A percentile compares a stretch with the other conserved stretches of the same genome.
These are phyloP conservation scores for Rallus crepitans DNA, from an alignment of 2,797 vertebrate genomes.

Conservation along the genomic window DNA sequence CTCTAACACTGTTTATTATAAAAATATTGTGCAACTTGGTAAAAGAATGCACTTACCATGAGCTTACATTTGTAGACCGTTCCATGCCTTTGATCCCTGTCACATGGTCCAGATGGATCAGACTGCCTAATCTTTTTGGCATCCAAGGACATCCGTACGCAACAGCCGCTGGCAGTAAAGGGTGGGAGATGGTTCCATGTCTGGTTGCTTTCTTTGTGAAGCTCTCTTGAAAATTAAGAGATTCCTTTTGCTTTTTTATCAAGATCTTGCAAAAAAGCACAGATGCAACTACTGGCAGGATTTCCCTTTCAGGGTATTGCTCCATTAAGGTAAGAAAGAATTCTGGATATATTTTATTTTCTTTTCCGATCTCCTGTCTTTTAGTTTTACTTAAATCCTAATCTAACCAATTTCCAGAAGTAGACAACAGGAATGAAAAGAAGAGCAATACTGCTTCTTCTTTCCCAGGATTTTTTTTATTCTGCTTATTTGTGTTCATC, in stretches of 20 bases:
- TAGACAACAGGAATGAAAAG: neutral
- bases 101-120: neutral
- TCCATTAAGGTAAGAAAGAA: neutral
- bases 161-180: neutral
- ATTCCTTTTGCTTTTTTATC: constrained; percentile 48
- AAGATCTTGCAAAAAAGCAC: constrained; percentile 35
- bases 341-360: constrained; percentile 4
- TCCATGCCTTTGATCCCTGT: neutral
- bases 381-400: neutral
- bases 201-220: constrained; percentile 27
- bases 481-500: neutral
- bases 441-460: neutral
- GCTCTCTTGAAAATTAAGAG: constrained; percentile 56
- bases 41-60: constrained; percentile 53
- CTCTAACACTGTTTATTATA: neutral
- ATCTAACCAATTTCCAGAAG: neutral
- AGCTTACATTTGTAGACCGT: constrained; percentile 25
- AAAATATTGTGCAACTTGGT: constrained; percentile 7
- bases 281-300: constrained; percentile 12
- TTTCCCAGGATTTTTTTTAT: neutral
- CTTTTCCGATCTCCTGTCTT: neutral
- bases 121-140: neutral
- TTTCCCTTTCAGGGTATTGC: neutral
- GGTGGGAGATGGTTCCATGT: neutral
- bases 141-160: neutral